These are phyloP conservation scores for Chaenocephalus aceratus DNA, from an alignment of 2,113 vertebrate genomes.

Conservation along the genomic window DNA sequence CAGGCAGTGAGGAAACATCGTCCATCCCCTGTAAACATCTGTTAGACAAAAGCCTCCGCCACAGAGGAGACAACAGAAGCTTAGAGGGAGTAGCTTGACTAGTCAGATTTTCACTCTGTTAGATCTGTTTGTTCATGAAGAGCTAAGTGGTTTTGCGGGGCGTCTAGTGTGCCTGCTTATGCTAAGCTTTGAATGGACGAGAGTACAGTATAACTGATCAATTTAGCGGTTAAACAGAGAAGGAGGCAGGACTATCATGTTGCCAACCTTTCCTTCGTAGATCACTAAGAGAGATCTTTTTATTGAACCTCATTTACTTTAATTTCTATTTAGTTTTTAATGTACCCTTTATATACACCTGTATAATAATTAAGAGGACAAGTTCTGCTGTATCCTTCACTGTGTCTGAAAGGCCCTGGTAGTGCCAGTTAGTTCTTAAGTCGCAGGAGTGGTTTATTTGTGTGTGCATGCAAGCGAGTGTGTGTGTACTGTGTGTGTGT, in stretches of 20 bases:
- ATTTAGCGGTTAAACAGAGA: slow-evolving; percentile 24
- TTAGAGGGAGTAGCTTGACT: slow-evolving; percentile 64
- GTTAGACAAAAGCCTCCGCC: slow-evolving; percentile 77
- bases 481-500: neutral
- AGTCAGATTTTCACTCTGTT: slow-evolving; percentile 65
- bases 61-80: slow-evolving; percentile 70
- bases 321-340: neutral
- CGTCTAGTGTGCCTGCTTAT: slow-evolving; percentile 19
- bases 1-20: slow-evolving; percentile 66
- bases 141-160: slow-evolving; percentile 59
- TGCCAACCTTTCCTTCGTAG: neutral
- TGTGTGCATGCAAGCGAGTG: slow-evolving; percentile 11
- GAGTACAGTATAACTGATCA: slow-evolving; percentile 15
- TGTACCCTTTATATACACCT: neutral
- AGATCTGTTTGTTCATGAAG: slow-evolving; percentile 61
- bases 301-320: too few species aligned
- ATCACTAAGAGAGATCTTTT: slow-evolving; percentile 2
- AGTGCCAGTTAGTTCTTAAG: neutral
- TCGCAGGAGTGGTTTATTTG: slow-evolving; percentile 6
- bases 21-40: slow-evolving; percentile 81
- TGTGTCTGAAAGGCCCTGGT: neutral
- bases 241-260: slow-evolving; percentile 10
- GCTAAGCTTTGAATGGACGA: slow-evolving; percentile 46
- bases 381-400: neutral
- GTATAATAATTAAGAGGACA: neutral